Conservation (phyloP, 2,888 invertebrate genomes). For the Ophion obscuratus region DNA sequence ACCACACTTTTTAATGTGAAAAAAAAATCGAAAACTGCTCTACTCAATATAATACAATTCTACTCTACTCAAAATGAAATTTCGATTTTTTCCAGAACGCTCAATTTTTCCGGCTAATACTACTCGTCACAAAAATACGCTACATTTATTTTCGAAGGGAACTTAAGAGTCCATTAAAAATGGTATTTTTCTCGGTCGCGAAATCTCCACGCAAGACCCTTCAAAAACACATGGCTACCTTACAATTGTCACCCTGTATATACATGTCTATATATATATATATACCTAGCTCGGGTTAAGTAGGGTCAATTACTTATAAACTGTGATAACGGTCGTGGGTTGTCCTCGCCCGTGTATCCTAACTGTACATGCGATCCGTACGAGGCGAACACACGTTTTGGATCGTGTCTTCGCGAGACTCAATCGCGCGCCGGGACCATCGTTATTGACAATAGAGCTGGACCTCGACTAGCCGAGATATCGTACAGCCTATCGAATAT, state of each 20-base stretch:
- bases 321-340: slow-evolving; percentile 72
- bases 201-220: not conserved
- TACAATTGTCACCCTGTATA: not conserved
- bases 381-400: slow-evolving; percentile 70
- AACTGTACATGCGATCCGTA: slow-evolving; percentile 53
- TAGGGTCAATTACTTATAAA: slow-evolving; percentile 76
- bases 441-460: slow-evolving; percentile 63
- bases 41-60: too few relatives aligned
- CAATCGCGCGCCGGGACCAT: not conserved
- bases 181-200: not conserved
- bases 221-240: not conserved
- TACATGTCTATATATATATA: slow-evolving; percentile 36
- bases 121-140: not conserved
- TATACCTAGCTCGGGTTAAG: slow-evolving; percentile 71
- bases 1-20: too few relatives aligned
- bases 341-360: slow-evolving; percentile 50
- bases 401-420: slow-evolving; percentile 44
- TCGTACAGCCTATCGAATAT: not conserved
- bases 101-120: too few relatives aligned
- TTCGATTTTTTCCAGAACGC: too few relatives aligned
- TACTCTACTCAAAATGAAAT: too few relatives aligned
- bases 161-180: not conserved
- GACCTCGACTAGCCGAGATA: slow-evolving; percentile 5
- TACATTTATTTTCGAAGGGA: not conserved
- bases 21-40: too few relatives aligned